These are phyloP conservation scores for Xanthia togata DNA, from an alignment of 2,888 invertebrate genomes.

Conservation along the genomic window DNA sequence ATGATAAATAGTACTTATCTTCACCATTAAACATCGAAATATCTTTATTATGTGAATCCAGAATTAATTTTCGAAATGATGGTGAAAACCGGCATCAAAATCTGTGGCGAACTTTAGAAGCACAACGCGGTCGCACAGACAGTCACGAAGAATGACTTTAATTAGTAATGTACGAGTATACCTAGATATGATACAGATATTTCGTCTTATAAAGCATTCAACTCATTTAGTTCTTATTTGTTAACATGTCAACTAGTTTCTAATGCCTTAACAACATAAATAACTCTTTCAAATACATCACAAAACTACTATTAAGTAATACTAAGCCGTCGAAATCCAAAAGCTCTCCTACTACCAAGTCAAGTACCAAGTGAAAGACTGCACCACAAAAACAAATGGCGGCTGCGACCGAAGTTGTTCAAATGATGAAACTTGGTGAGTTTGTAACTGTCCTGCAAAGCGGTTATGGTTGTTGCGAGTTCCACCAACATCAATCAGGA, in stretches of 20 bases:
- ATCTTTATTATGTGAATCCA: too few relatives aligned
- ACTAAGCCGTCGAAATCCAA: not conserved
- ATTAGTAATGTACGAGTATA: too few relatives aligned
- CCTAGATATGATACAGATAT: not conserved
- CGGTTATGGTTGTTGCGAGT: constrained; percentile 58
- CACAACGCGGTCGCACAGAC: too few relatives aligned
- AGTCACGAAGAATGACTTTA: too few relatives aligned
- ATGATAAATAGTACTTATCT: not conserved
- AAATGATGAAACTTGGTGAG: constrained; percentile 61
- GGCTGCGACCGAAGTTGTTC: constrained; percentile 43
- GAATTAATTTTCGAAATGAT: too few relatives aligned
- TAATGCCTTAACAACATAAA: not conserved
- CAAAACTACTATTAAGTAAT: not conserved
- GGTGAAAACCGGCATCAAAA: too few relatives aligned
- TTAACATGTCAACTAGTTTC: not conserved
- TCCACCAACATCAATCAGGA: constrained; percentile 50
- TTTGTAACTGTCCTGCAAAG: constrained; percentile 64
- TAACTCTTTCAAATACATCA: not conserved
- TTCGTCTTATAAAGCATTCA: not conserved
- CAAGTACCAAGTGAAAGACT: constrained; percentile 24
- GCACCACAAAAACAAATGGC: constrained; percentile 55
- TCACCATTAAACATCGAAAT: too few relatives aligned
- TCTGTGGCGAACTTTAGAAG: too few relatives aligned
- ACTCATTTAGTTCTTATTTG: not conserved
- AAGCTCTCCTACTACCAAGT: constrained; percentile 14